Evolutionary conservation across 2,797 vertebrate species (phyloP), one percentile per base, ranked within the genome.

Genomic region (Sebastes variabilis): DNA sequence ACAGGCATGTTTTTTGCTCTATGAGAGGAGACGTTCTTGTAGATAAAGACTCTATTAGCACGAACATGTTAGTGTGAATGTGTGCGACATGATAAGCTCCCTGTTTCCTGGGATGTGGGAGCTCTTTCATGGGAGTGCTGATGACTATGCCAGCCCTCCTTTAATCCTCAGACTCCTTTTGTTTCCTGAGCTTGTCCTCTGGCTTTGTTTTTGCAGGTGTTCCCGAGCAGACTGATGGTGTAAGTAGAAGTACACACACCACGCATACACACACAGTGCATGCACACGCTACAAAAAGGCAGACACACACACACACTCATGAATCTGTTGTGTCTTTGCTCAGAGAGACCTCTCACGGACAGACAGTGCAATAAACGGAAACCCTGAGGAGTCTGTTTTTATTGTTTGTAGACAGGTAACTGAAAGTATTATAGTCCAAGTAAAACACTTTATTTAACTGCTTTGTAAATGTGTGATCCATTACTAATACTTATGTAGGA

Each of bases 181-280:
- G 54, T 91, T 84, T 86, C 83, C 80, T 95, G 89, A 94, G 16
- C 27, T 46, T 70, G 55, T 84, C 59, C 72, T 74, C 79, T 91
- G 61, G 25, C 78, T 89, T 84, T 93, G 86, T 92, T 88, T 89
- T 91, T 75, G 72, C 93, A 95, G 95, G 89, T 91, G 91, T 71
- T 61, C 86, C 86, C 52, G 92, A 94, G 67, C 77, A 72, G 70
- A 27, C 86, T 20, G 93, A 95, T 59, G 84, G 73, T 22, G 95
- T 96, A 87, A 94, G 95, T 95, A 77, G 29, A 79, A 74, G 67
- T 75, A 62, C 77, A 69, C 66, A 64, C 65, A 59, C 16, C 42
- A 46, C 42, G 16, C 16, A 13, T 66, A 12, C 22, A 9, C 55
- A 69, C 46, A 71, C 68, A 29, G 49, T 8, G 55, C 52, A 81